Evolutionary conservation across 2,113 vertebrate species (phyloP), one percentile per base, ranked within the genome.

Genomic region (Strigops habroptila): DNA sequence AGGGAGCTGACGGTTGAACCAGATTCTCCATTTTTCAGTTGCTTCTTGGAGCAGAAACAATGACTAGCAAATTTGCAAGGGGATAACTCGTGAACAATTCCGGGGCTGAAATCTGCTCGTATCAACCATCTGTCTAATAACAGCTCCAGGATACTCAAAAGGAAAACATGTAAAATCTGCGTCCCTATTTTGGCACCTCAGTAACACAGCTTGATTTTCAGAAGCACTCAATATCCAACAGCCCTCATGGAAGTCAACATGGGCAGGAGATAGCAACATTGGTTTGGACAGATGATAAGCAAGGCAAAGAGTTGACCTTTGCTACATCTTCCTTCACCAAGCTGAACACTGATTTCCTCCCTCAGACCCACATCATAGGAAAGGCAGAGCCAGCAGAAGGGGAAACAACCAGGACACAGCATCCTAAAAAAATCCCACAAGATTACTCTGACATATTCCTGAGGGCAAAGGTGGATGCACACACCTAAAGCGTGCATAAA

Each of bases 381-480:
- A 55, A 76, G 57, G 70, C 86, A 90, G 43, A 77, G 18, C 27
- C 55, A 86, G 55, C 31, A 37, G 68, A 19, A 71, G 30, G 19
- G 13, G 51, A 88, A 95, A 63, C 12, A 81, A 68, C n/a, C 73
- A 86, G 69, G 41, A 84, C 55, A 49, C 27, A 86, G 39, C 33
- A 93, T 52, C 62, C 64, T 51, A 15, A 74, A 71, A 63, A 44
- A 55, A 53, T 17, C 86, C 65, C 49, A 76, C 52, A 30, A 3
- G 7, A 94, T 94, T 82, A 74, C 17, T 90, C 52, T 80, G 53
- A 57, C 10, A 3, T 73, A 62, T 82, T 94, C 60, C 71, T 85
- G 74, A 44, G 89, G 83, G 88, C 91, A 96, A 93, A 92, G 83
- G 77, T 91, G 70, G 83, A 44, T 76, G n/a, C 53, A 43, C 74